Evolutionary conservation across 2,888 invertebrate species (phyloP), one percentile per base, ranked within the genome.

Genomic region (Athalia rosae): DNA sequence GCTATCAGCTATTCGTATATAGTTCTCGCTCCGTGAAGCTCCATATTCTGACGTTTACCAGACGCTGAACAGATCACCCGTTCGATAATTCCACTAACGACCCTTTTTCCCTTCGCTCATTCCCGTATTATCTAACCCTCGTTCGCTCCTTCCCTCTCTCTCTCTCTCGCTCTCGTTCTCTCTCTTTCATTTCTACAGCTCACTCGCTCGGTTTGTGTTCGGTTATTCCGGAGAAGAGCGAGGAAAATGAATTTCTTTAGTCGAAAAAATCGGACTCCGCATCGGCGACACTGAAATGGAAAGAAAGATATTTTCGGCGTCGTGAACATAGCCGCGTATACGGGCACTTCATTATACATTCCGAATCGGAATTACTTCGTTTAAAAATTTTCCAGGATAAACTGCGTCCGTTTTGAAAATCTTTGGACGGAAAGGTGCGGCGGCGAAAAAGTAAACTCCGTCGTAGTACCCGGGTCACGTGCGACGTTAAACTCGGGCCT

Each of bases 381-480:
- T 6, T 59, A 50, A 11, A 47, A 7, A 64, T 13, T 11, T 28
- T 28, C 28, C 67, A 53, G 53, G 67, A n/a, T n/a, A n/a, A 11
- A 11, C 53, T 53, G 28, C 28, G 28, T 28, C 28, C 53, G 50
- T 67, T 48, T 67, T 13, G 67, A 67, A 67, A 66, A 67, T 67
- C 67, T 67, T 28, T 48, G 50, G 48, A 43, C 53, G 50, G 48
- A 67, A 53, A 67, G 53, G 67, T 11, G n/a, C n/a, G 28, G 67
- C 41, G 28, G 53, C 9, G 56, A 71, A 71, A 53, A 13, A 4
- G 47, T 3, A 8, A 71, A 62, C 15, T 74, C 74, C 47, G 74
- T n/a, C n/a, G n/a, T n/a, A n/a, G n/a, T 74, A 74, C 28, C 43
- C 74, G n/a, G 79, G 77, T 79, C 83, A 83, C 83, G 83, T 82